Base-by-base conservation (phyloP, 2,888 invertebrate genomes). In the Timema podura region DNA sequence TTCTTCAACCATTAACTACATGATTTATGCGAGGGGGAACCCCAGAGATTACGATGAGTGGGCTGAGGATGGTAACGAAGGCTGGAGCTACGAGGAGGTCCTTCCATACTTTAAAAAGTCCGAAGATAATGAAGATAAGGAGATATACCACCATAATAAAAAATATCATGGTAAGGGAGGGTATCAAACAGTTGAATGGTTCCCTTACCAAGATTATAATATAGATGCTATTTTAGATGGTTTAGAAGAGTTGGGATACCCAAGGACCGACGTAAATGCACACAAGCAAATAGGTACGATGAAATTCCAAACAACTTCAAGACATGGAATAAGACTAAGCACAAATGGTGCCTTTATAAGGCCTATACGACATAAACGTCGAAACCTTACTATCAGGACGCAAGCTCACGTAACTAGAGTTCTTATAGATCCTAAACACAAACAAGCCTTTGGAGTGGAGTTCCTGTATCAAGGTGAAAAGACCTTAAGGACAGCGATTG, bases 101-200 rank as follows among this genome's bases (percentile, higher is more conserved):
- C 81, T 91, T 15, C 89, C 89, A 0, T 92, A 91, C 78, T 92
- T 89, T 79, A 86, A 85, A 69, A 89, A 88, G 80, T 83, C 88
- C 0, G 89, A 89, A 80, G 83, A 88, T 74, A 89, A 88, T 75
- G 81, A 83, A 77, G 85, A 88, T 71, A 77, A 82, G 1, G 86
- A 85, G 76, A 70, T 77, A 7, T 78, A 81, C 9, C 79, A 83
- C 9, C 80, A 84, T 46, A 82, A 88, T 74, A 82, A 82, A 5
- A 76, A 81, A 48, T 87, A 86, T 75, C 91, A 91, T 76, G 83
- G 85, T 0, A 82, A 82, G 8, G 85, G 85, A 5, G 91, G 90
- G 0, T 88, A 88, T 51, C 84, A 86, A 47, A 87, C 85, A 54
- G 88, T 91, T 0, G 88, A 89, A 78, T 81, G 86, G 75, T 89